Evolutionary conservation across 1,140 invertebrate species (phyloP), one percentile per base, ranked within the genome.

Genomic region (Drosophila fuyamai): DNA sequence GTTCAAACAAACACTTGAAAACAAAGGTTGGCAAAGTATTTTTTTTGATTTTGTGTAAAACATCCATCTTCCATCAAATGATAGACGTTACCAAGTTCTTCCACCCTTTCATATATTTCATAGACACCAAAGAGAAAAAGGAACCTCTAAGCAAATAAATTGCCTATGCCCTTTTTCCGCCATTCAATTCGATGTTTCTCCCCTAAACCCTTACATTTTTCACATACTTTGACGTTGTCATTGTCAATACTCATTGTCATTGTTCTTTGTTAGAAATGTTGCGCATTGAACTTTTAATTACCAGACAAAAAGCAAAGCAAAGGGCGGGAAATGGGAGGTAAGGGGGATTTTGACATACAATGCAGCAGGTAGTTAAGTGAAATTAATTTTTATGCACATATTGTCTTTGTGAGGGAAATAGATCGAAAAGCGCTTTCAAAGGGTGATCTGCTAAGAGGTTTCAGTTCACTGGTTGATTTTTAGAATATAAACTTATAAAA

Each of bases 261-360:
- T 60, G 71, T 53, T 53, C 53, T 70, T 70, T 72, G 55, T 44
- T 76, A 61, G 65, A 73, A 80, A 80, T 82, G 77, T 73, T 82
- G 77, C 77, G 67, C 79, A 82, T 82, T 80, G 79, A 82, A 82
- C 79, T 82, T 82, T 82, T 82, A 82, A 82, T 82, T 82, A 82
- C 77, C 68, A 73, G 27, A 47, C 55, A 44, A 46, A 76, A 53
- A 53, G 76, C 66, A 66, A 7, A 18, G n/a, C 35, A 29, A 51
- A 56, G 63, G 55, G 38, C 47, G 43, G 50, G 41, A 40, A 47
- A 54, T 41, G 44, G 18, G 50, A 18, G 40, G 27, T 4, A n/a
- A 35, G 23, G n/a, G 9, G 1, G 46, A 48, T 5, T 5, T 48
- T n/a, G 12, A 32, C 47, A 51, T 23, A 40, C 32, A 51, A 41